Conservation (phyloP, 2,113 vertebrate genomes). For the Laterallus jamaicensis region DNA sequence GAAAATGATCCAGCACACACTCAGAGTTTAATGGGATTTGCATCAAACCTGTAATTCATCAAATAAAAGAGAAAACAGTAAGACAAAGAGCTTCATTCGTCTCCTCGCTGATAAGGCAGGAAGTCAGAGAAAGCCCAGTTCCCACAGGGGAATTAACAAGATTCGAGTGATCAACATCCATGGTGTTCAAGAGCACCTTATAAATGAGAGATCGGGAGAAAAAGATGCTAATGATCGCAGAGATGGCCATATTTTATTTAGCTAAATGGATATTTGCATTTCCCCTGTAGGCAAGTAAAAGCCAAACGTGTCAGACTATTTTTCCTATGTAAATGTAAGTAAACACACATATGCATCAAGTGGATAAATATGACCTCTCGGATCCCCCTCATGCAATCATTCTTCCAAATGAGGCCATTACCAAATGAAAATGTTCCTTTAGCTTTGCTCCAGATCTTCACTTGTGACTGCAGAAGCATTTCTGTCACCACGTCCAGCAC, state of each 20-base stretch:
- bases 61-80: neutral
- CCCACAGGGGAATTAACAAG: neutral
- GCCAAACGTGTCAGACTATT: neutral
- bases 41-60: neutral
- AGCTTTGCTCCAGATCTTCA: neutral
- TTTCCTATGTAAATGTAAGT: neutral
- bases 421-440: neutral
- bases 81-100: neutral
- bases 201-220: neutral
- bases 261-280: neutral
- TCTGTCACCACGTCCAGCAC: neutral
- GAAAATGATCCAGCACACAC: neutral
- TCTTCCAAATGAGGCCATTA: neutral
- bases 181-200: neutral
- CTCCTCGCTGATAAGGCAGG: neutral
- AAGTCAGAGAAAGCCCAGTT: neutral
- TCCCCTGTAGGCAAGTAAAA: neutral
- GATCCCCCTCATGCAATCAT: neutral
- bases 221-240: neutral
- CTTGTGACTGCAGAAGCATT: constrained; percentile 1
- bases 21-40: neutral
- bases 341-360: neutral
- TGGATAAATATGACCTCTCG: neutral
- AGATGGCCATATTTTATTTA: neutral
- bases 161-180: neutral